Percentiles rank a stretch among this genome's conserved stretches.
Conservation (phyloP, 2,888 invertebrate species). For the Calliopum simillimum region DNA sequence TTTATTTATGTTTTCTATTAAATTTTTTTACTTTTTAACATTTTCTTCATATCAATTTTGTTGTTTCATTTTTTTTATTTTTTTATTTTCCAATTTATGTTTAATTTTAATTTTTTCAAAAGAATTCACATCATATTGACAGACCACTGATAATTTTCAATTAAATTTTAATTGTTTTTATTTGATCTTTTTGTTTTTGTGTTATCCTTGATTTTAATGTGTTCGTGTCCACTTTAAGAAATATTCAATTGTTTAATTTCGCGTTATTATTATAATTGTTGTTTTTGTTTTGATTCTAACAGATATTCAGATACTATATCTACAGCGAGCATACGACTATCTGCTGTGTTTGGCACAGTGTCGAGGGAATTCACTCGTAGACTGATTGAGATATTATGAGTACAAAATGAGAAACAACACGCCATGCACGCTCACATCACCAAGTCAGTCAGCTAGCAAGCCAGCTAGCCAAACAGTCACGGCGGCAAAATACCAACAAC, state of each 20-base stretch:
- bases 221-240: not conserved
- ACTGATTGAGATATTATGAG: slow-evolving; percentile 54
- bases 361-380: slow-evolving; percentile 49
- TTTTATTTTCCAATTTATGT: not conserved
- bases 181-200: not conserved
- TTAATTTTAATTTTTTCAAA: not conserved
- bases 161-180: not conserved
- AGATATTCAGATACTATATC: not conserved
- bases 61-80: not conserved
- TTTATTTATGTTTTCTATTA: slow-evolving; percentile 29
- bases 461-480: not conserved
- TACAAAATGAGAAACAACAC: slow-evolving; percentile 33
- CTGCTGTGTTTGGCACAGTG: slow-evolving; percentile 42
- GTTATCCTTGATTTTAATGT: not conserved
- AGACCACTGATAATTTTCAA: not conserved
- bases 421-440: slow-evolving; percentile 10
- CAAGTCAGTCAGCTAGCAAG: not conserved
- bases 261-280: slow-evolving; percentile 1
- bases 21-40: slow-evolving; percentile 11
- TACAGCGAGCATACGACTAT: slow-evolving; percentile 17
- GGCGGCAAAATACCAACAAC: slow-evolving; percentile 19
- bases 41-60: not conserved
- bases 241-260: not conserved
- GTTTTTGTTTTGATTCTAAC: not conserved
- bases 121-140: not conserved